These are phyloP conservation scores for Cybosia mesomella DNA, from an alignment of 2,888 invertebrate genomes.

Conservation along the genomic window DNA sequence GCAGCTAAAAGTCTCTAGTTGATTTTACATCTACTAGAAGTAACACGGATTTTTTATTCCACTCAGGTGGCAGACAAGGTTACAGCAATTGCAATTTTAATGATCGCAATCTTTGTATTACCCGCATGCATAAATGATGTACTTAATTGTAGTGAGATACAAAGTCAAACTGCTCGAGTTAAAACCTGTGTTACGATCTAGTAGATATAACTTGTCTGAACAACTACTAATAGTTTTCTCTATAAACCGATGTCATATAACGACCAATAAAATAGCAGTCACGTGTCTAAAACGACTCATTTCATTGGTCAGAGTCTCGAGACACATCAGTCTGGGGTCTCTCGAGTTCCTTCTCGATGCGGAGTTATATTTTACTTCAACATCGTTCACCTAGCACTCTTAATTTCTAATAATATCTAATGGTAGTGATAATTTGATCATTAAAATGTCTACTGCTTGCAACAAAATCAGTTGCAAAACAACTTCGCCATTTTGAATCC, in stretches of 20 bases:
- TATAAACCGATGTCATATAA: background rate
- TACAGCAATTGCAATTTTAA: slow-evolving; percentile 30
- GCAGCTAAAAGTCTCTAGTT: no score
- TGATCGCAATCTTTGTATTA: slow-evolving; percentile 21
- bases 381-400: background rate
- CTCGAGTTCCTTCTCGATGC: background rate
- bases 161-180: slow-evolving; percentile 23
- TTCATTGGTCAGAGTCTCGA: background rate
- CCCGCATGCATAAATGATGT: slow-evolving; percentile 15
- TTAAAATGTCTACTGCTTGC: background rate
- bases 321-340: background rate
- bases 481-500: slow-evolving; percentile 26
- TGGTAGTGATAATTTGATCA: slow-evolving; percentile 26
- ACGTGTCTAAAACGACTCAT: background rate
- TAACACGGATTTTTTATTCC: background rate
- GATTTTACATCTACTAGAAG: background rate
- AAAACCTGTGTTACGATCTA: slow-evolving; percentile 3
- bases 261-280: background rate
- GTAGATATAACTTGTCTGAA: background rate
- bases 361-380: background rate
- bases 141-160: slow-evolving; percentile 22
- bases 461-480: background rate
- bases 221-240: slow-evolving; percentile 3
- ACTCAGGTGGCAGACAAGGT: no score
- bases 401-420: slow-evolving; percentile 7